Percentiles rank a stretch among this genome's conserved stretches.
phyloP scores from a whole-genome alignment of 2,113 vertebrate species.

The Micronycteris hirsuta region DNA sequence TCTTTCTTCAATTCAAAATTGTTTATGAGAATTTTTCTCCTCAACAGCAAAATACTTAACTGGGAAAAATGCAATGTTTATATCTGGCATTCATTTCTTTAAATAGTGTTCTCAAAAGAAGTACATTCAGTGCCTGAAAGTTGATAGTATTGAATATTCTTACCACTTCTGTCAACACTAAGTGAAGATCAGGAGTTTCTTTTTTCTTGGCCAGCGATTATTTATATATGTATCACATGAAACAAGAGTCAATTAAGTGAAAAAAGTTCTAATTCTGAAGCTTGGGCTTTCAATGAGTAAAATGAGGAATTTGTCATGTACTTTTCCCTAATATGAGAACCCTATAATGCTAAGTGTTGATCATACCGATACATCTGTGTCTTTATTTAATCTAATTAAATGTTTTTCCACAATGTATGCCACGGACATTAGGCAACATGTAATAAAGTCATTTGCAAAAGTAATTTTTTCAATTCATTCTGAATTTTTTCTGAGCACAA shows the following conservation, averaged over 20 bases:
- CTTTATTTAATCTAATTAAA: constrained; percentile 13
- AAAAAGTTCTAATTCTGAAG: background rate
- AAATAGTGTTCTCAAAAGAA: background rate
- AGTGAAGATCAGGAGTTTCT: background rate
- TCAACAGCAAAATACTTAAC: background rate
- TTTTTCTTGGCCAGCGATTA: background rate
- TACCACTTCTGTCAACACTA: background rate
- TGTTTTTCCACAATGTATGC: background rate
- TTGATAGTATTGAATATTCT: background rate
- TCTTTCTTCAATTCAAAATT: background rate
- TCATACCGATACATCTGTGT: background rate
- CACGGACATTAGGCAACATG: background rate
- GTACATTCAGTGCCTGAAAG: background rate
- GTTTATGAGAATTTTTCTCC: background rate
- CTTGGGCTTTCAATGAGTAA: background rate
- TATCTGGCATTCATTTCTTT: constrained; percentile 11
- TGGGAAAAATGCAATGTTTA: background rate
- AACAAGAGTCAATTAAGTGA: background rate
- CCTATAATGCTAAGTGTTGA: background rate
- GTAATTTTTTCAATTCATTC: background rate
- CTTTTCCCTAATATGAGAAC: background rate
- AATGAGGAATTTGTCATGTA: background rate
- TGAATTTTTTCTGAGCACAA: background rate
- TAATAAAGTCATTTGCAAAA: background rate
- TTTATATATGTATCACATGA: background rate